These are phyloP conservation scores for Onychomys leucogaster DNA, from an alignment of 2,797 vertebrate species.

Conservation along the genomic window DNA sequence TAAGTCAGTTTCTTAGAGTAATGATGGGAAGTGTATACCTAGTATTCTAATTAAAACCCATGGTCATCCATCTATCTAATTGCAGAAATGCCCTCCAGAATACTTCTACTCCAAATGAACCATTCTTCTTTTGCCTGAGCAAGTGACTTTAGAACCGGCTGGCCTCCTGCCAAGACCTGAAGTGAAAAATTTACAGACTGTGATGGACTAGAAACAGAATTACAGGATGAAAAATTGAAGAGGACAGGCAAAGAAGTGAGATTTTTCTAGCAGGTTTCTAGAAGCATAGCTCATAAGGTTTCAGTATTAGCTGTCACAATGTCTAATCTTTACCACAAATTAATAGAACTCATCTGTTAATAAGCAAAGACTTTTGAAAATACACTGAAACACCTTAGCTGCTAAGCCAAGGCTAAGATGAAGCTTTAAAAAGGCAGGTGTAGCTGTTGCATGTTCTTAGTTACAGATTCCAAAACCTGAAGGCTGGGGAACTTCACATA, in stretches of 20 bases:
- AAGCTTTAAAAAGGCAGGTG: slow-evolving; percentile 38
- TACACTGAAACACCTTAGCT: slow-evolving; percentile 67
- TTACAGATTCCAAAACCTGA: slow-evolving; percentile 8
- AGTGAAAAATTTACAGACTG: slow-evolving; percentile 87
- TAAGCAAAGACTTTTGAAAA: slow-evolving; percentile 83
- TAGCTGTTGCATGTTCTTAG: background rate
- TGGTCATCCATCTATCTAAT: slow-evolving; percentile 96
- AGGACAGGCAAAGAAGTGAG: slow-evolving; percentile 83
- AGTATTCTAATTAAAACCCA: slow-evolving; percentile 95
- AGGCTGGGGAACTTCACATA: background rate
- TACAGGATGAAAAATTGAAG: slow-evolving; percentile 84
- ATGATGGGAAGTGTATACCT: slow-evolving; percentile 91
- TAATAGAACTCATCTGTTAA: slow-evolving; percentile 80
- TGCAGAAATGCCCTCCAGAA: slow-evolving; percentile 94
- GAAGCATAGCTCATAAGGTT: slow-evolving; percentile 71
- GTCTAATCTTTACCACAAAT: slow-evolving; percentile 80
- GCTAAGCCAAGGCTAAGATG: slow-evolving; percentile 59
- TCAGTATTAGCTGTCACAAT: slow-evolving; percentile 70
- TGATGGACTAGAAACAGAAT: slow-evolving; percentile 83
- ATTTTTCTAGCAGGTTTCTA: slow-evolving; percentile 78
- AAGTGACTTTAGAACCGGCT: slow-evolving; percentile 89
- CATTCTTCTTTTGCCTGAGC: slow-evolving; percentile 88
- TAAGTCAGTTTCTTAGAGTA: slow-evolving; percentile 91
- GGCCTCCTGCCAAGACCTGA: slow-evolving; percentile 87
- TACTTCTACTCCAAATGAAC: slow-evolving; percentile 92